phyloP scores from a whole-genome alignment of 2,797 vertebrate genomes.

The Arnoldichthys spilopterus region DNA sequence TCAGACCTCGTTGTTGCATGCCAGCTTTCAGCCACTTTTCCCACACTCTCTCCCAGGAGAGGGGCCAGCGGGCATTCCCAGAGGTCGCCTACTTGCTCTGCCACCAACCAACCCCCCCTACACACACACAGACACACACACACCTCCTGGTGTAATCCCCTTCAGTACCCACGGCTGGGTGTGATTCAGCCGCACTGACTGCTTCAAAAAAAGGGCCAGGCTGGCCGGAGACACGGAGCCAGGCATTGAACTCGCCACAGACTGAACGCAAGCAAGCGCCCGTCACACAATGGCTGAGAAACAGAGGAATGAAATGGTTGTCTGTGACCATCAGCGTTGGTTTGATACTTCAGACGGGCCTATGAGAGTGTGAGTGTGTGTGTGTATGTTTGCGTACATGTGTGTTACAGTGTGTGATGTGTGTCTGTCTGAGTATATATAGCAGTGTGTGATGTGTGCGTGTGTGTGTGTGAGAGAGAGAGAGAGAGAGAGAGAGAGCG shows the following conservation, averaged over 20 bases:
- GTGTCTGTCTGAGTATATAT: neutral
- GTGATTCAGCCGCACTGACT: slow-evolving; percentile 55
- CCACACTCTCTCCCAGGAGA: slow-evolving; percentile 58
- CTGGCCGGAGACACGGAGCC: slow-evolving; percentile 50
- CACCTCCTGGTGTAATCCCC: slow-evolving; percentile 60
- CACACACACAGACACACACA: slow-evolving; percentile 7
- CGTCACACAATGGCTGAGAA: slow-evolving; percentile 53
- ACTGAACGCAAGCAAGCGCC: slow-evolving; percentile 25
- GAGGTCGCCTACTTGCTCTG: slow-evolving; percentile 55
- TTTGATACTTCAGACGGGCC: slow-evolving; percentile 33
- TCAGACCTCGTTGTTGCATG: slow-evolving; percentile 48
- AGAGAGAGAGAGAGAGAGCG: no score
- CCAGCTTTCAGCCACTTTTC: slow-evolving; percentile 62
- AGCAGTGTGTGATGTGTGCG: neutral
- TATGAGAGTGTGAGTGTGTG: slow-evolving; percentile 29
- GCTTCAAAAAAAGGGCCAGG: slow-evolving; percentile 53
- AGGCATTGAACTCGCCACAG: slow-evolving; percentile 47
- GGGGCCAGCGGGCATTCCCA: slow-evolving; percentile 59
- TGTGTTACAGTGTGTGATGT: slow-evolving; percentile 7
- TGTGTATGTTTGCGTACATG: neutral
- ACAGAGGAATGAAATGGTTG: slow-evolving; percentile 55
- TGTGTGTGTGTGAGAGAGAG: neutral
- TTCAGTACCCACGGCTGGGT: slow-evolving; percentile 56
- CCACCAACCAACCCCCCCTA: slow-evolving; percentile 52
- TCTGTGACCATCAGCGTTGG: slow-evolving; percentile 49